These are phyloP conservation scores for Xestobium rufovillosum DNA, from an alignment of 2,888 invertebrate species.

Conservation along the genomic window DNA sequence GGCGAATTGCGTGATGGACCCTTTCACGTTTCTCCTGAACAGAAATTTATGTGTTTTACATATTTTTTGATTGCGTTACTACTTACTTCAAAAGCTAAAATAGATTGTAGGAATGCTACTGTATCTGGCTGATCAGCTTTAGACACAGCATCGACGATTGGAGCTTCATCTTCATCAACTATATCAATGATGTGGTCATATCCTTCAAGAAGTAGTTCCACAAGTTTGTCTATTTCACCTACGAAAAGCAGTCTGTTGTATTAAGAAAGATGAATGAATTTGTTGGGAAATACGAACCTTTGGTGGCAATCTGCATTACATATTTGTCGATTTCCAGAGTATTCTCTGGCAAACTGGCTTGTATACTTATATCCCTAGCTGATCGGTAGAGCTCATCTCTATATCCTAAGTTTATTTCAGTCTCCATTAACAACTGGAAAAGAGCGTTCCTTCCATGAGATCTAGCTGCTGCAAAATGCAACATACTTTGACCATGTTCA, in stretches of 20 bases:
- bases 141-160: constrained; percentile 62
- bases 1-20: constrained; percentile 64
- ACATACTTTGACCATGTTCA: constrained; percentile 82
- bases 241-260: constrained; percentile 19
- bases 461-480: constrained; percentile 81
- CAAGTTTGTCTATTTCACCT: constrained; percentile 59
- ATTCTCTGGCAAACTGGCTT: constrained; percentile 71
- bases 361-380: constrained; percentile 76
- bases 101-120: constrained; percentile 60
- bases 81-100: constrained; percentile 67
- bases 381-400: constrained; percentile 83
- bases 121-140: constrained; percentile 62
- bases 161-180: constrained; percentile 60
- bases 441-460: constrained; percentile 74
- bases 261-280: constrained; percentile 7
- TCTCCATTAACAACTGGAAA: constrained; percentile 71
- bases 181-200: constrained; percentile 82
- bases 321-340: constrained; percentile 75
- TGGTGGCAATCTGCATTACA: constrained; percentile 67
- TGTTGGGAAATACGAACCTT: constrained; percentile 56
- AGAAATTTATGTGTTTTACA: too few relatives aligned
- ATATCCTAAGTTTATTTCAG: constrained; percentile 71
- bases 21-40: constrained; percentile 67
- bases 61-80: too few relatives aligned
- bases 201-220: constrained; percentile 68